These are phyloP conservation scores for Sebastes dallii DNA, from an alignment of 2,797 vertebrate species.

Conservation along the genomic window DNA sequence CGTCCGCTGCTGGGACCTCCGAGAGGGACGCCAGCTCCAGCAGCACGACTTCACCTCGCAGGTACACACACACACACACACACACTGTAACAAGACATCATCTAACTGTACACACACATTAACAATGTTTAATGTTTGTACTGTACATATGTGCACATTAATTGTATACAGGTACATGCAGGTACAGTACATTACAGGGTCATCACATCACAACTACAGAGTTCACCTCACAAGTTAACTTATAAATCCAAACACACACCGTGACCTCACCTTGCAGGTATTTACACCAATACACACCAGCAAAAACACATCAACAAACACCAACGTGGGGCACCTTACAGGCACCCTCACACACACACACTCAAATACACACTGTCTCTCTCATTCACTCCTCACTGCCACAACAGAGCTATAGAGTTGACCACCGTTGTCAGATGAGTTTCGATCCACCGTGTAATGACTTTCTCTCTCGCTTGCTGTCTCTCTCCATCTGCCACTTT, in stretches of 20 bases:
- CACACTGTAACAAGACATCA: background rate
- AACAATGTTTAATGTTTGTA: no score
- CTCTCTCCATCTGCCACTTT: slow-evolving; percentile 20
- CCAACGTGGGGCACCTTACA: background rate
- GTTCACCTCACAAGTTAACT: background rate
- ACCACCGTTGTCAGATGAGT: slow-evolving; percentile 66
- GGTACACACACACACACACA: slow-evolving; percentile 24
- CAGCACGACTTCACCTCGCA: slow-evolving; percentile 88
- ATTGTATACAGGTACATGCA: background rate
- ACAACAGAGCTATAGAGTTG: slow-evolving; percentile 44
- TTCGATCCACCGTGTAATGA: slow-evolving; percentile 62
- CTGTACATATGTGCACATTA: no score
- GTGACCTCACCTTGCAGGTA: background rate
- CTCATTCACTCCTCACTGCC: slow-evolving; percentile 38
- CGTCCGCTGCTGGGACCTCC: slow-evolving; percentile 90
- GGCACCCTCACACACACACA: background rate
- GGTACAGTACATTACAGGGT: background rate
- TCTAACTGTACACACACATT: background rate
- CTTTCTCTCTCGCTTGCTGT: slow-evolving; percentile 40
- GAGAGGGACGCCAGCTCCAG: slow-evolving; percentile 88
- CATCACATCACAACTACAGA: background rate
- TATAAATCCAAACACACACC: background rate
- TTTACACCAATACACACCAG: background rate
- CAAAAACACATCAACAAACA: background rate
- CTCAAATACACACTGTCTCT: background rate